Evolutionary conservation across 2,888 invertebrate species (phyloP).

Genomic region (Machimus atricapillus): DNA sequence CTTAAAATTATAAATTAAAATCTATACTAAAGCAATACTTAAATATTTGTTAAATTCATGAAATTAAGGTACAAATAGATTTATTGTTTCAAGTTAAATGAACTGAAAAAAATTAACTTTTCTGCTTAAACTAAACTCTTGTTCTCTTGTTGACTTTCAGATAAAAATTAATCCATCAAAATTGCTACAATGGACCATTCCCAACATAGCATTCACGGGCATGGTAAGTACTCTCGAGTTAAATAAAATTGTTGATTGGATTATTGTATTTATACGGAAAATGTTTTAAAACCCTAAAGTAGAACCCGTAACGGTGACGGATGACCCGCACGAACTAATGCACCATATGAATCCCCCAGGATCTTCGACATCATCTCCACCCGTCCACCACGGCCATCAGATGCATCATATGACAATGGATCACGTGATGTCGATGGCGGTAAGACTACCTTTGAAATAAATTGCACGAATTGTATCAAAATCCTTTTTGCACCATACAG

Average conservation of each 20-base stretch:
- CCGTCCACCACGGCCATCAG: background rate
- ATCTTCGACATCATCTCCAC: background rate
- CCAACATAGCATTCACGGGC: slow-evolving; percentile 55
- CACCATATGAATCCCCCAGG: background rate
- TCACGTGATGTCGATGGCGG: slow-evolving; percentile 63
- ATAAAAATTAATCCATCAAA: background rate
- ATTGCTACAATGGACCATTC: slow-evolving; percentile 56
- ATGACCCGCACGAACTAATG: slow-evolving; percentile 18
- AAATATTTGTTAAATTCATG: too few species aligned
- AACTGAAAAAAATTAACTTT: background rate
- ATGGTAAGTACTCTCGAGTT: slow-evolving; percentile 51
- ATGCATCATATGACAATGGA: slow-evolving; percentile 50
- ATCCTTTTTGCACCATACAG: slow-evolving; percentile 61
- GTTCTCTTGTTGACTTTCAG: background rate
- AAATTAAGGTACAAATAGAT: background rate
- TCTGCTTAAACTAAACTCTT: background rate
- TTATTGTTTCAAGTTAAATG: background rate
- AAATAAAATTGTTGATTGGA: background rate
- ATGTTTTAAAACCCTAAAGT: background rate
- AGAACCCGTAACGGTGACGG: slow-evolving; percentile 29
- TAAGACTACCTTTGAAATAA: slow-evolving; percentile 48
- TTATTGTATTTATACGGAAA: slow-evolving; percentile 1
- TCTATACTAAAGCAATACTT: too few species aligned
- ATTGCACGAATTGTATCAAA: background rate
- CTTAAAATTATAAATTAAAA: too few species aligned